These are phyloP conservation scores for Tadarida brasiliensis DNA, from an alignment of 2,797 vertebrate genomes.

Conservation along the genomic window DNA sequence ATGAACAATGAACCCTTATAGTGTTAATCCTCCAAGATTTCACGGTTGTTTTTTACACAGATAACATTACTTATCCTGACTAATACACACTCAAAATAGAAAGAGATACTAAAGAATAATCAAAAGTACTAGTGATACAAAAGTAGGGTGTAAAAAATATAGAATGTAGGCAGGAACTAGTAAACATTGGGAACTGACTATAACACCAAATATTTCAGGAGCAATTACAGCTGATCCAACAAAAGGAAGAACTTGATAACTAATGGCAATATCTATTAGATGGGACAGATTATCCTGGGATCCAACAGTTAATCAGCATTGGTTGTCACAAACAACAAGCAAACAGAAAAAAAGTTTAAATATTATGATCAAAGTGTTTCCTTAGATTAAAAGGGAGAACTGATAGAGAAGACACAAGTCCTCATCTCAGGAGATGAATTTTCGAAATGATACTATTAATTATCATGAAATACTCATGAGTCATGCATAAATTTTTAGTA, in stretches of 20 bases:
- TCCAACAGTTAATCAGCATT: not conserved
- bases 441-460: slow-evolving; percentile 15
- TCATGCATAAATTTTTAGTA: not conserved
- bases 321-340: not conserved
- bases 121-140: not conserved
- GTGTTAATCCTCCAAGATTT: not conserved
- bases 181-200: not conserved
- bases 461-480: slow-evolving; percentile 22
- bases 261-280: not conserved
- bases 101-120: not conserved
- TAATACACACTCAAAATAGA: not conserved
- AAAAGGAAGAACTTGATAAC: not conserved
- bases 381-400: not conserved
- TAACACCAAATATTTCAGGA: not conserved
- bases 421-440: not conserved
- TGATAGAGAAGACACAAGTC: not conserved
- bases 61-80: not conserved
- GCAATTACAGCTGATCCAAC: not conserved
- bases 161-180: not conserved
- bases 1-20: not conserved
- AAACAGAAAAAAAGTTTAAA: not conserved
- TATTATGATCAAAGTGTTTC: not conserved
- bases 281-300: not conserved
- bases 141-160: not conserved
- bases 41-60: not conserved